phyloP scores from a whole-genome alignment of 2,888 invertebrate species.

The Melolontha melolontha region DNA sequence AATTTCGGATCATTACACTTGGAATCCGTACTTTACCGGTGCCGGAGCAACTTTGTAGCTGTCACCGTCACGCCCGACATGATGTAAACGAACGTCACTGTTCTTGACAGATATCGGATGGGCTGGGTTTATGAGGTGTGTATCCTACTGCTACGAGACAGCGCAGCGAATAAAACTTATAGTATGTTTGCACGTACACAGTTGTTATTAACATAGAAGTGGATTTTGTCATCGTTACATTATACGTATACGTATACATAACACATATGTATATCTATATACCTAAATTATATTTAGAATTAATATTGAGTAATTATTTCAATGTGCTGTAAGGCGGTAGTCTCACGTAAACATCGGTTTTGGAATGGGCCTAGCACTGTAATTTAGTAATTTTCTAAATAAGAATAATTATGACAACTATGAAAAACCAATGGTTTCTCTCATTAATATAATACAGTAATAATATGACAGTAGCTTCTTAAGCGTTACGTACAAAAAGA shows the following conservation, averaged over 20 bases:
- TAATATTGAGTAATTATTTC: no score
- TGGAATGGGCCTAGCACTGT: no score
- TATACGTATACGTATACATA: neutral
- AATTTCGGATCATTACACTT: slow-evolving; percentile 28
- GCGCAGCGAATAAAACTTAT: slow-evolving; percentile 14
- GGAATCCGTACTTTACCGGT: neutral
- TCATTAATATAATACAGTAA: no score
- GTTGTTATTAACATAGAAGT: neutral
- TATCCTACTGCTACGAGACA: slow-evolving; percentile 13
- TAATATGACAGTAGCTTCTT: no score
- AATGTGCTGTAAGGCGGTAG: no score
- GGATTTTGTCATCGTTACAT: neutral
- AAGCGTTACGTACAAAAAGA: no score
- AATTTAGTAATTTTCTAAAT: no score
- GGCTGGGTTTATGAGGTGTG: slow-evolving; percentile 25
- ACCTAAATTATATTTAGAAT: no score
- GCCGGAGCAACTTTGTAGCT: slow-evolving; percentile 29
- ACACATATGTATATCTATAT: neutral
- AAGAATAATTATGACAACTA: no score
- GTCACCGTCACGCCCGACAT: slow-evolving; percentile 19
- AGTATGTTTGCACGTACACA: neutral
- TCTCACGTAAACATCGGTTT: no score
- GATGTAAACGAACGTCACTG: slow-evolving; percentile 33
- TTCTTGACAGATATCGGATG: slow-evolving; percentile 34
- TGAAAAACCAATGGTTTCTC: no score